A percentile compares a stretch with the other conserved stretches of the same genome.
Evolutionary conservation across 2,888 invertebrate genomes (phyloP).

Genomic region (Drosophila conformis): DNA sequence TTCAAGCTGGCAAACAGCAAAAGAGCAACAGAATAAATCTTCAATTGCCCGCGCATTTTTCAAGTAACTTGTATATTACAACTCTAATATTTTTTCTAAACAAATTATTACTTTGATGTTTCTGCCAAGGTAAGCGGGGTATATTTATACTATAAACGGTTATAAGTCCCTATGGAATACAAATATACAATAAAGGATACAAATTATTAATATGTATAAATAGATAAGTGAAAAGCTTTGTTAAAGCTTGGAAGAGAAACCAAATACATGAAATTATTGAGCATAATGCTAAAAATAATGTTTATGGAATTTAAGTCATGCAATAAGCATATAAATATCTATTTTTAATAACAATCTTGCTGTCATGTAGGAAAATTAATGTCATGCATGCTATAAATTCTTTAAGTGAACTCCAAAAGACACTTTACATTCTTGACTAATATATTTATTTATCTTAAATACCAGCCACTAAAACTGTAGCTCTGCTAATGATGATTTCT

Average conservation of each 20-base stretch:
- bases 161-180: not conserved
- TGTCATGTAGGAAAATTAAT: not conserved
- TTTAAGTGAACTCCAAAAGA: not conserved
- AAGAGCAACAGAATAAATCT: slow-evolving; percentile 11
- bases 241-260: not conserved
- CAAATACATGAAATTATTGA: not conserved
- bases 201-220: not conserved
- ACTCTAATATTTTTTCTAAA: slow-evolving; percentile 29
- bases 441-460: not conserved
- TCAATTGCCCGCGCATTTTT: slow-evolving; percentile 10
- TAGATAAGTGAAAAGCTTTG: not conserved
- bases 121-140: not conserved
- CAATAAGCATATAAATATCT: not conserved
- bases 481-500: not conserved
- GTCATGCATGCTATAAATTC: not conserved
- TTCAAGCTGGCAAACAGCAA: not conserved
- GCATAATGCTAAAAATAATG: not conserved
- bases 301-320: not conserved
- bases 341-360: not conserved
- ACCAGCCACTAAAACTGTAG: not conserved
- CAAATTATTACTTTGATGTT: slow-evolving; percentile 54
- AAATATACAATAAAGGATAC: not conserved
- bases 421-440: not conserved
- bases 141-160: not conserved
- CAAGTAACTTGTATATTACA: slow-evolving; percentile 39